Evolutionary conservation across 2,888 invertebrate species (phyloP), one percentile per base, ranked within the genome.

Genomic region (Exephanes ischioxanthus): DNA sequence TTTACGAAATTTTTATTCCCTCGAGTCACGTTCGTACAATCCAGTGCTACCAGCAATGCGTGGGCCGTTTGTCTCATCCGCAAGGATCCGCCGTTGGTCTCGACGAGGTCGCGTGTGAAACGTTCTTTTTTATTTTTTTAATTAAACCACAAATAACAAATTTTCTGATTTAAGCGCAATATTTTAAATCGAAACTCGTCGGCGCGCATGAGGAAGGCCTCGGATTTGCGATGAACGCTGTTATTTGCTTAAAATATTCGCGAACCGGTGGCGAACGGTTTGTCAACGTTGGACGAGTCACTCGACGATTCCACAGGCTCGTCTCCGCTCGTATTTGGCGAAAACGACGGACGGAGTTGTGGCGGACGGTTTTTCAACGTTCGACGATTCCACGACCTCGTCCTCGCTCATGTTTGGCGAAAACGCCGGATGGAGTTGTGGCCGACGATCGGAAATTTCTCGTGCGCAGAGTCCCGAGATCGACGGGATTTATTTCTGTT

Each of bases 221-320:
- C 4, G 19, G 19, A 33, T 48, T 77, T 16, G 45, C 58, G 6
- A 55, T 6, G 70, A 63, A 37, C 14, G 26, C 26, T 11, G 11
- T 68, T 78, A 45, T 85, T 81, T 85, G 80, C 55, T 51, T 48
- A 77, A 72, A 68, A 83, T 41, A 85, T 87, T 85, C 16, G 70
- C 78, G 55, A 66, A 55, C 63, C 37, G 48, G 72, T 70, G 73
- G 53, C 75, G 85, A 80, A 63, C 26, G 48, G 14, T 33, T 72
- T 53, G 45, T 45, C 22, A 72, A 53, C 58, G 41, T 7, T 41
- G 37, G 19, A 30, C 66, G n/a, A 30, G 26, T 45, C 55, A 14
- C 33, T 22, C 67, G 30, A 70, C 30, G 51, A 77, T 80, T 73
- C 77, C 68, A 26, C 16, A 37, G 61, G 48, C 48, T 77, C 71